Evolutionary conservation across 2,113 vertebrate genomes (phyloP), one percentile per base, ranked within the genome.

Genomic region (Clinocottus analis): DNA sequence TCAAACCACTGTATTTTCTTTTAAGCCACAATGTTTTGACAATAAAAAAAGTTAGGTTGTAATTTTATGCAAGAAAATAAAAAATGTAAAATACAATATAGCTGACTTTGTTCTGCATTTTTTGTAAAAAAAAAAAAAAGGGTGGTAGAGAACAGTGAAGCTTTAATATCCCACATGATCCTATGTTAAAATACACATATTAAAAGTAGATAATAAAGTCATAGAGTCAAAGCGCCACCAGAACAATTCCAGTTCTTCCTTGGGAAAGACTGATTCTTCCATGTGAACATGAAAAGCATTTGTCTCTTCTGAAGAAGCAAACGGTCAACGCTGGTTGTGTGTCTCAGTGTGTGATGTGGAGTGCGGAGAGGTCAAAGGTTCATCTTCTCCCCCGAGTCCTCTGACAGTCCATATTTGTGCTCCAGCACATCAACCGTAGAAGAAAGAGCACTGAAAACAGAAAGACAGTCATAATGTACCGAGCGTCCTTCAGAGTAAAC

Each of bases 391-490:
- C 61, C 83, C 3, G 67, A 63, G 61, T 92, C 75, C 60, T 89
- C 74, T 65, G 94, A 93, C 83, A 97, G 92, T 49, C 96, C 93
- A 0, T 97, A 96, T 89, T 96, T 97, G 83, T 83, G 88, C 72
- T 93, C 85, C 75, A 99, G 94, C 83, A 96, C 91, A 25, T 95
- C 93, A 29, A 96, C 81, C 0, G 98, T 98, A 0, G 93, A 83
- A 3, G 91, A 85, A 69, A 96, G 89, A 1, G 97, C 97, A 71
- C 97, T 99, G 94, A 14, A 77, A 87, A 82, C 27, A 76, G 37
- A 80, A 70, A 73, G 60, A 83, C 23, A 74, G 82, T 86, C 47
- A 78, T 69, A 73, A 80, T 60, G 67, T 33, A 41, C 17, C 4
- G 19, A 47, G 35, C 31, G 60, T 23, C 45, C 53, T 67, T 69